Conservation (phyloP, 2,888 invertebrate species). For the Biston stratarius region DNA sequence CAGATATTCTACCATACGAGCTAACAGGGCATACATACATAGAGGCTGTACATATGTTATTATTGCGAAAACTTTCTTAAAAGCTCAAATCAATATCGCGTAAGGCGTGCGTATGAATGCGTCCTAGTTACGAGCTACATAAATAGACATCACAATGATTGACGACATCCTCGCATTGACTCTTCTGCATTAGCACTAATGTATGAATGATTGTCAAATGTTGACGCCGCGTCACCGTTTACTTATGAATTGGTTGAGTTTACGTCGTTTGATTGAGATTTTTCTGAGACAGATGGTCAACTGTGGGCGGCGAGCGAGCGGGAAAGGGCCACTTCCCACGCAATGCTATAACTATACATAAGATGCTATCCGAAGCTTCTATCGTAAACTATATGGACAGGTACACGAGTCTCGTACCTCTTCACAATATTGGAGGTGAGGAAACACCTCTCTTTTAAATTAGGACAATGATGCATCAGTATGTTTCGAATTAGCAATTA, state of each 20-base stretch:
- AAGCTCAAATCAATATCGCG: conserved; percentile 16
- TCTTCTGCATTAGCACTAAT: conserved; percentile 42
- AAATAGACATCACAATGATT: conserved; percentile 45
- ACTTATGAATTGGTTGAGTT: conserved; percentile 35
- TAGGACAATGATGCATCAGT: conserved; percentile 30
- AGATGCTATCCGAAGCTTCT: conserved; percentile 7
- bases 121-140: conserved; percentile 28
- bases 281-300: conserved; percentile 55
- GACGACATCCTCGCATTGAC: conserved; percentile 28
- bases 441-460: conserved; percentile 13
- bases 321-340: conserved; percentile 80
- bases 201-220: conserved; percentile 46
- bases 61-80: conserved; percentile 8
- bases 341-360: conserved; percentile 46
- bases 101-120: conserved; percentile 8
- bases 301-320: conserved; percentile 67
- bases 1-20: no score
- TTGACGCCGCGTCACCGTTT: conserved; percentile 40
- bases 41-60: no score
- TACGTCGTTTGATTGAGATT: conserved; percentile 45
- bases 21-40: no score
- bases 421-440: conserved; percentile 7
- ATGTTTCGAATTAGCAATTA: conserved; percentile 30
- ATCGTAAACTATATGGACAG: conserved; percentile 8
- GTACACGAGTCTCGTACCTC: conserved; percentile 9